These are phyloP conservation scores for Orbicella faveolata DNA, from an alignment of 64 coral and sea anemone species.

Conservation along the genomic window DNA sequence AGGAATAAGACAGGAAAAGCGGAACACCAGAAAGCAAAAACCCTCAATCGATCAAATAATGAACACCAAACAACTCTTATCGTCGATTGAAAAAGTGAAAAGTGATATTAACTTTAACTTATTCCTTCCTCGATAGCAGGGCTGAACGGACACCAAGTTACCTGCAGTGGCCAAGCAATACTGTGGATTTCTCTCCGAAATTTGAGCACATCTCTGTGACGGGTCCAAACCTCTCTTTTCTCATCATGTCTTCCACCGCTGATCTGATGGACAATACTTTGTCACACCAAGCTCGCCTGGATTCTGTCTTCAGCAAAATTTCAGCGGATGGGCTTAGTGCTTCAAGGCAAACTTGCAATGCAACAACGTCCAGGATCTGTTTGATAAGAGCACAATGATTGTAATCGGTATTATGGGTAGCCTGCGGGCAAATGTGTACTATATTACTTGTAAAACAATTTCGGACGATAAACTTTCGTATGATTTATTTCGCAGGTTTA, in stretches of 20 bases:
- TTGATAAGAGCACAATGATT: not conserved
- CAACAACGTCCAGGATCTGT: slow-evolving; percentile 58
- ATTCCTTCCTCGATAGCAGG: not conserved
- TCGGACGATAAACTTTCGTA: no score
- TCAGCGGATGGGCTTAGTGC: slow-evolving; percentile 10
- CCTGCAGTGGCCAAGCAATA: slow-evolving; percentile 40
- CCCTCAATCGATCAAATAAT: no score
- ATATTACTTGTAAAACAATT: no score
- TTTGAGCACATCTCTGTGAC: not conserved
- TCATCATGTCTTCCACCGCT: slow-evolving; percentile 64
- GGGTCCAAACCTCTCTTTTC: slow-evolving; percentile 10
- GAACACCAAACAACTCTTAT: no score
- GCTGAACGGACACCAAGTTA: not conserved
- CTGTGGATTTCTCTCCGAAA: slow-evolving; percentile 27
- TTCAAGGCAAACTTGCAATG: slow-evolving; percentile 45
- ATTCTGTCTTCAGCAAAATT: slow-evolving; percentile 16
- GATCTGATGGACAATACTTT: slow-evolving; percentile 47
- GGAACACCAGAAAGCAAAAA: not conserved
- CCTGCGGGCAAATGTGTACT: no score
- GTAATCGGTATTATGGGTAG: not conserved
- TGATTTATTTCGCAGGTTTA: no score
- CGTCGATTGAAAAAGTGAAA: no score
- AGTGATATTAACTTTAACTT: no score
- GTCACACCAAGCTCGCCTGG: slow-evolving; percentile 50
- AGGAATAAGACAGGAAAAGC: not conserved